phyloP scores from a whole-genome alignment of 2,888 invertebrate genomes.

The Actias luna region DNA sequence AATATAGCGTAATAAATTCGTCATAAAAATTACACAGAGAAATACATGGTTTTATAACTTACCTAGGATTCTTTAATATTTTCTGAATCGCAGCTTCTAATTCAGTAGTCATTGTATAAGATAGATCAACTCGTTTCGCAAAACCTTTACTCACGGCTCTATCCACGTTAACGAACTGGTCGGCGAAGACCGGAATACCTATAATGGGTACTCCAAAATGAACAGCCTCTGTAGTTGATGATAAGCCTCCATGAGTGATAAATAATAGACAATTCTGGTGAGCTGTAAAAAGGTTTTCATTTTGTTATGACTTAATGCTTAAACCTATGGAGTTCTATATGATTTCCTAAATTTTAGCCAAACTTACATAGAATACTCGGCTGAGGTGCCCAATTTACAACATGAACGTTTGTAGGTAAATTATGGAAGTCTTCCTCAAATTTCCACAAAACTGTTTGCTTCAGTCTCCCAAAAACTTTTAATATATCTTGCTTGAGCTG shows the following conservation, averaged over 20 bases:
- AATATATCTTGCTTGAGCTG: slow-evolving; percentile 44
- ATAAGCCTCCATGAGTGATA: slow-evolving; percentile 54
- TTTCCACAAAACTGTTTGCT: slow-evolving; percentile 67
- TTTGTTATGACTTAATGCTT: background rate
- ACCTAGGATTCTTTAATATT: slow-evolving; percentile 35
- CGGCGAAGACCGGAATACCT: slow-evolving; percentile 51
- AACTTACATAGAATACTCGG: slow-evolving; percentile 49
- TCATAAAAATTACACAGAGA: background rate
- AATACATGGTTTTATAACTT: slow-evolving; percentile 19
- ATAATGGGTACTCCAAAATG: slow-evolving; percentile 51
- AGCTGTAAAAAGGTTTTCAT: slow-evolving; percentile 35
- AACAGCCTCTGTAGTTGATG: slow-evolving; percentile 49
- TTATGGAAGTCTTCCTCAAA: slow-evolving; percentile 43
- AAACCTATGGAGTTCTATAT: background rate
- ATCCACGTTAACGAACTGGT: slow-evolving; percentile 49
- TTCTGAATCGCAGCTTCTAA: slow-evolving; percentile 39
- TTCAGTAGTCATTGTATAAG: slow-evolving; percentile 31
- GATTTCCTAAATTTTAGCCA: background rate
- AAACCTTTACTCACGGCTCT: slow-evolving; percentile 45
- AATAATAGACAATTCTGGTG: slow-evolving; percentile 52
- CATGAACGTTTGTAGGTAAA: slow-evolving; percentile 46
- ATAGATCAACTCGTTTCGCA: slow-evolving; percentile 39
- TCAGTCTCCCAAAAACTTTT: slow-evolving; percentile 55
- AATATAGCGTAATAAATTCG: background rate
- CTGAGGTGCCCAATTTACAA: slow-evolving; percentile 56